Evolutionary conservation across 2,113 vertebrate species (phyloP).

Genomic region (Bubo blakistoni): DNA sequence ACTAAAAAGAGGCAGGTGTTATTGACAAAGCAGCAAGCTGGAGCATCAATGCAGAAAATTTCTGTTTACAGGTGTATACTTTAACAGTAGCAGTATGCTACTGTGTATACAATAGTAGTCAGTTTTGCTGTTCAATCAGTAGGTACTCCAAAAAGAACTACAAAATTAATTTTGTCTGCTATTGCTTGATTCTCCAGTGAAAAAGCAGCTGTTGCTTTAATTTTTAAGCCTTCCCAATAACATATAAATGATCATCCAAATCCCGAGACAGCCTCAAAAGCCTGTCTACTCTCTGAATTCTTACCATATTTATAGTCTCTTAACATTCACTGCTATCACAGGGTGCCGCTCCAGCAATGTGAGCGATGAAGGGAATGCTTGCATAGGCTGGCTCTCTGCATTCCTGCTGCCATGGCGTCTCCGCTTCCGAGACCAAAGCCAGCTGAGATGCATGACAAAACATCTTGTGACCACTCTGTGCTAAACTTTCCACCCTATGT

Average conservation of each 20-base stretch:
- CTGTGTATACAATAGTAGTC: neutral
- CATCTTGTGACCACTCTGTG: neutral
- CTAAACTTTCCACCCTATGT: neutral
- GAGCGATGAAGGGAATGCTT: constrained; percentile 27
- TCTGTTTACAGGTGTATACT: neutral
- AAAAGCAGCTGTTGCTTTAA: neutral
- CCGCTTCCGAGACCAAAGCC: neutral
- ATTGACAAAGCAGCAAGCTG: neutral
- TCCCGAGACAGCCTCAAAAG: neutral
- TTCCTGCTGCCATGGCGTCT: neutral
- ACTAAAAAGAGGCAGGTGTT: neutral
- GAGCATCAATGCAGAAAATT: neutral
- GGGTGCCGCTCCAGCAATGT: neutral
- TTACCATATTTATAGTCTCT: constrained; percentile 33
- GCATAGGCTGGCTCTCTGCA: neutral
- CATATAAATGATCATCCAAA: neutral
- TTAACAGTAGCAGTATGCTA: neutral
- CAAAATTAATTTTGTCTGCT: neutral
- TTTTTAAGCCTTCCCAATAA: neutral
- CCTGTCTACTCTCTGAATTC: constrained; percentile 12
- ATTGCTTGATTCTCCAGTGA: neutral
- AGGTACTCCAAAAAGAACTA: neutral
- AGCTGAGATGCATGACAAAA: neutral
- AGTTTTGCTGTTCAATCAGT: neutral
- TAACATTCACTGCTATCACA: neutral